Base-by-base conservation (phyloP, 1,140 invertebrate species). In the Caenorhabditis remanei region DNA sequence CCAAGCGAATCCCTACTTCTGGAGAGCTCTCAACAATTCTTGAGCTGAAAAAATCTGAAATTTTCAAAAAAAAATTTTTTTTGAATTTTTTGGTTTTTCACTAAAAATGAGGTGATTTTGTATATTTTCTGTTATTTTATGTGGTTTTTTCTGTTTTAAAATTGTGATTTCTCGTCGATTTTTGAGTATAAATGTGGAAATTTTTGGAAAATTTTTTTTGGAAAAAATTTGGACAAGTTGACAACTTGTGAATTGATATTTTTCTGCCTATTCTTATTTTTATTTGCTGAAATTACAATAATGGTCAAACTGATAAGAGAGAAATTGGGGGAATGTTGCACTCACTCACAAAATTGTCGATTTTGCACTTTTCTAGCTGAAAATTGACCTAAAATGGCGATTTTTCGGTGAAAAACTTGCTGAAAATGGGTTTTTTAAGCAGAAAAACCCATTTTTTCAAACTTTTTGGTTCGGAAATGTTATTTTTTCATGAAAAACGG, bases 1-100 rank as follows among this genome's bases (percentile, higher is more conserved):
- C 71, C 46, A 50, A 8, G 71, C 71, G n/a, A 79, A 79, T 79
- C 46, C 71, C 43, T 79, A 79, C 46, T 79, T 79, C 46, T 79
- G 71, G 71, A 79, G 71, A 50, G 43, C 43, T 8, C n/a, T 79
- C 7, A 79, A 79, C n/a, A 79, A 79, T 79, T 24, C 71, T 6
- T 71, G 41, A 71, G 5, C 32, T 13, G 11, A 11, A 9, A 40
- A 40, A 65, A 40, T 40, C 7, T 40, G 61, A 65, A 65, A 32
- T 6, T 40, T 24, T 40, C 21, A 19, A 5, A 32, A 9, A 58
- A 21, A 58, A 58, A 24, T 65, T 65, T 16, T 24, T 40, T 21
- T 21, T n/a, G 56, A 21, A 58, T 13, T 53, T 53, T n/a, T 58
- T n/a, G n/a, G n/a, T n/a, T n/a, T 32, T 32, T 32, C 32, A n/a